Conservation (phyloP, 1,140 invertebrate genomes). For the Venturia canescens region DNA sequence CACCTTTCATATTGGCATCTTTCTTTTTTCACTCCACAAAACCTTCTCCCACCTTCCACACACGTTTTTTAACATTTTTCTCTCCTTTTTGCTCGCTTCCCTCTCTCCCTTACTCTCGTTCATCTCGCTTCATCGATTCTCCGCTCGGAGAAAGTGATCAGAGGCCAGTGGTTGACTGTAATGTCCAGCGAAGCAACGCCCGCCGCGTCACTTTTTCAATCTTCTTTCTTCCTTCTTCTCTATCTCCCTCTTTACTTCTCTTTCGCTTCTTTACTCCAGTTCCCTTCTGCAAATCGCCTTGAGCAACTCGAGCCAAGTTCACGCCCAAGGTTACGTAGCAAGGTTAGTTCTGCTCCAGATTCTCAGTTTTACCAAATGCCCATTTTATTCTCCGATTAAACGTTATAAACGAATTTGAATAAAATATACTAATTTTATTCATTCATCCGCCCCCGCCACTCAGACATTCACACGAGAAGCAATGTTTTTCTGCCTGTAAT, state of each 20-base stretch:
- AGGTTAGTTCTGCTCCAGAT: constrained; percentile 60
- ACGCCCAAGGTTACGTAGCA: constrained; percentile 70
- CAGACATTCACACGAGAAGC: too few species aligned
- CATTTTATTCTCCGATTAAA: not conserved
- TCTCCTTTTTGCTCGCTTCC: not conserved
- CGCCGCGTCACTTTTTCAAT: constrained; percentile 26
- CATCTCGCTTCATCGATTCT: constrained; percentile 38
- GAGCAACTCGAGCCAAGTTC: constrained; percentile 58
- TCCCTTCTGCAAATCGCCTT: constrained; percentile 35
- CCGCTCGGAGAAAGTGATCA: constrained; percentile 73
- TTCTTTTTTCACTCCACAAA: not conserved
- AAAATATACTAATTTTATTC: not conserved
- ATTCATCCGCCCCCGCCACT: too few species aligned
- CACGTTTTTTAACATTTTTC: not conserved
- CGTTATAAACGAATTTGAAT: too few species aligned
- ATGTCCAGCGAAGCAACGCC: constrained; percentile 21
- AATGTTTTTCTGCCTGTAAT: not conserved
- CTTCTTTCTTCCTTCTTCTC: constrained; percentile 49
- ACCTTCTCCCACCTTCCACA: not conserved
- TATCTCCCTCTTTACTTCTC: not conserved
- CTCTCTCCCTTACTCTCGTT: constrained; percentile 38
- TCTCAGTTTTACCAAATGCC: not conserved
- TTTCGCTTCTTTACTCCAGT: not conserved
- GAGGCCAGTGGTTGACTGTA: constrained; percentile 50
- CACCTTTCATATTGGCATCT: not conserved